Evolutionary conservation across 2,888 invertebrate species (phyloP), one percentile per base, ranked within the genome.

Genomic region (Seira sanloemensis): DNA sequence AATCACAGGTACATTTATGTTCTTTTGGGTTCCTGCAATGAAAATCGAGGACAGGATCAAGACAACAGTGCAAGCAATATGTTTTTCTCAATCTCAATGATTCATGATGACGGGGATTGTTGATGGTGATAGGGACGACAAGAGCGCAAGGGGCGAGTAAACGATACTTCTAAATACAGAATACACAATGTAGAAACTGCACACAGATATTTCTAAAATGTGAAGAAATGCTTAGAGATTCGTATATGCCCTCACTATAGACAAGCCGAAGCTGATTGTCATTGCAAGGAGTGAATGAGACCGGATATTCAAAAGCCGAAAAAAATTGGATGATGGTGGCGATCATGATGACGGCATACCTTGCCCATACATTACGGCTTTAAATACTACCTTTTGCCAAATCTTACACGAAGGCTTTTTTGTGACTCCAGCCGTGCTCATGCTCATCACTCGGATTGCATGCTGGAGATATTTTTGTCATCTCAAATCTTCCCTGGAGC

Each of bases 271-370:
- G n/a, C 58, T 58, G 58, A 58, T 58, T 58, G n/a, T n/a, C 4
- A 37, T 37, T 7, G 37, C 12, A 37, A 37, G 37, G 5, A 58
- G 58, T 58, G 58, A n/a, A 18, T 37, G 23, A 58, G 78, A 83
- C 83, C 83, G 83, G 83, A 83, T 83, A 83, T 83, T 78, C 83
- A 68, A 69, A 37, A 76, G 81, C 76, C 76, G 82, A 82, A 82
- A 82, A 58, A 82, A 82, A 77, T 75, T 81, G 69, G 74, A 73
- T 66, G 46, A 27, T 76, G 25, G 21, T 54, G 62, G 23, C 54
- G 37, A 62, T 65, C 7, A 37, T 65, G 74, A 18, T 68, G 23
- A 21, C 16, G 50, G 18, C 5, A 58, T 58, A 58, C 58, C 58
- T 58, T 2, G 7, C 2, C 58, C 5, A 58, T 58, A 12, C 12